Evolutionary conservation across 2,113 vertebrate species (phyloP), one percentile per base, ranked within the genome.

Genomic region (Dicrurus megarhynchus): DNA sequence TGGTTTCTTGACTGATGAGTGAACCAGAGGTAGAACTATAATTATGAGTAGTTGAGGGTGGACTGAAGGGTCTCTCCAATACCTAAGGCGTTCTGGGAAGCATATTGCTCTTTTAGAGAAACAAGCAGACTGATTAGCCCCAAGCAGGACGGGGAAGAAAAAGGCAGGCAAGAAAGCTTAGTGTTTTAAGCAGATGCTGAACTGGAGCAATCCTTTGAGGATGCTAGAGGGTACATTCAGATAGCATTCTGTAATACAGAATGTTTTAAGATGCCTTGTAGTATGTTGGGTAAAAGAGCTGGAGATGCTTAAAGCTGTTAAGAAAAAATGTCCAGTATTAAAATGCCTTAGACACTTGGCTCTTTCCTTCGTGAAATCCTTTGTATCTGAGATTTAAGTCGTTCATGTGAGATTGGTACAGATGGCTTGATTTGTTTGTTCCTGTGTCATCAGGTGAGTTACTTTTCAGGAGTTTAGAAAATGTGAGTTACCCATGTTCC

Each of bases 341-440:
- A 95, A 90, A 94, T 91, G 74, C 44, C 32, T 94, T 90, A 73
- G 83, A 84, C 33, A 11, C 55, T 89, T 84, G 47, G 22, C 32
- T 32, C 9, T 82, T 52, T 59, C 19, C 69, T 87, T 68, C 9
- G 6, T 78, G 47, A 76, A 83, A 49, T 87, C 47, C 28, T 87
- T 84, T 70, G 37, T 73, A 27, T 57, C 35, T 49, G 16, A 78
- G 4, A 50, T 47, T 42, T 41, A 24, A 57, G 41, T 64, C 74
- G 24, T 49, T 87, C 9, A 17, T 33, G 13, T 67, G 65, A 23
- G 53, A 50, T 70, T 15, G 76, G 41, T 60, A 65, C 8, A 52
- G 53, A 61, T 71, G 44, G 60, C 19, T 89, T 92, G 68, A 88
- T 90, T 81, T 94, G 71, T 79, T 93, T 96, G 24, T 93, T 90